Evolutionary conservation across 2,888 invertebrate species (phyloP), one percentile per base, ranked within the genome.

Genomic region (Lycaena phlaeas): DNA sequence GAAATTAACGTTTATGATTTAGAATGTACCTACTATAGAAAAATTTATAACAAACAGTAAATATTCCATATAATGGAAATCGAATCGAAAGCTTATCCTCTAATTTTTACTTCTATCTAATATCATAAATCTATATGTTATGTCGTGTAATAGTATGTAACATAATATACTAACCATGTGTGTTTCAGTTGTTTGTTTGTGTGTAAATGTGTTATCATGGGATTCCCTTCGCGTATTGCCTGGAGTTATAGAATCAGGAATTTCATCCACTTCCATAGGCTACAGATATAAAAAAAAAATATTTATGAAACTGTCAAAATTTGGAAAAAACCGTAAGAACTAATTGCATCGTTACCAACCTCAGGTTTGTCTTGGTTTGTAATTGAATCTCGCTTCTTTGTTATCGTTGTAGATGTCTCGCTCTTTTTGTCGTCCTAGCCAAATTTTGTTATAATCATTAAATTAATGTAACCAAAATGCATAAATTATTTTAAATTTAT

Each of bases 391-490:
- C 45, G 45, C 29, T 40, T 42, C 36, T 40, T 37, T 11, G 42
- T 25, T 2, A 34, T 11, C 3, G 31, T 17, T 18, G 31, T 15
- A n/a, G 40, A 25, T 42, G 44, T 43, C 36, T 56, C 14, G 56
- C 51, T 29, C 48, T 48, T 52, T 53, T n/a, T 54, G 29, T 59
- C 60, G 18, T 56, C 59, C 57, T 57, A 49, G 36, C 48, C 43
- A 47, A 51, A 48, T 49, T 40, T 45, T 29, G 12, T 4, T 26
- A n/a, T 9, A 7, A 27, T 12, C 9, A 36, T 1, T 7, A 1
- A 29, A 29, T 28, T 11, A 10, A 18, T 6, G 9, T 9, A 38
- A 27, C 4, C 5, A 12, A 28, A 5, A 6, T 12, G 6, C n/a
- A 18, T 14, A 1, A 4, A 7, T 10, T 3, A 27, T n/a, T n/a